Percentiles rank a stretch among this genome's conserved stretches.
Conservation (phyloP, 2,888 invertebrate genomes). For the Eutolmus rufibarbis region DNA sequence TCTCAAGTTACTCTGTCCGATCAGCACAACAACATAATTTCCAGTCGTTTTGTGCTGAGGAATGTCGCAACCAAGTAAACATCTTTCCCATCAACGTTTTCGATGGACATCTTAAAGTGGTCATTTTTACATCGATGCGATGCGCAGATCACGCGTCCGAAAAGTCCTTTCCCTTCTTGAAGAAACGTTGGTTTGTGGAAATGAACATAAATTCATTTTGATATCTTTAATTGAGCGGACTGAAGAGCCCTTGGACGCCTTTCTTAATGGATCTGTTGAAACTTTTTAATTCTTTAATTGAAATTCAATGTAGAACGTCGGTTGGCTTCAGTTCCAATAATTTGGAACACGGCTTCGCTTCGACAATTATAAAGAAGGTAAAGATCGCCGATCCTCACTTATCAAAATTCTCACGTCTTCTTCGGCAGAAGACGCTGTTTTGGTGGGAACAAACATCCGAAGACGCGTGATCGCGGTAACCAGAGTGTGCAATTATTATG, state of each 20-base stretch:
- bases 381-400: neutral
- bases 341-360: neutral
- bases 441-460: neutral
- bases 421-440: neutral
- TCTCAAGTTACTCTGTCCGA: neutral
- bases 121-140: neutral
- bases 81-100: neutral
- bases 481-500: constrained; percentile 13
- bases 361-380: neutral
- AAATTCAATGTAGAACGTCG: neutral
- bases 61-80: neutral
- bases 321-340: neutral
- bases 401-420: neutral
- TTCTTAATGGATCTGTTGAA: neutral
- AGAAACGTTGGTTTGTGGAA: neutral
- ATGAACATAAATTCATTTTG: neutral
- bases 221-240: neutral
- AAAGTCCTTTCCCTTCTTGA: neutral
- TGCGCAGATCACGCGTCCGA: neutral
- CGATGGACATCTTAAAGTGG: neutral
- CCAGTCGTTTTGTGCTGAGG: neutral
- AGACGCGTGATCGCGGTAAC: neutral
- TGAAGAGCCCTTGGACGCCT: neutral
- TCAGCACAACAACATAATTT: neutral
- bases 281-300: neutral